phyloP scores from a whole-genome alignment of 2,797 vertebrate species.

The Enteromius anoplus region DNA sequence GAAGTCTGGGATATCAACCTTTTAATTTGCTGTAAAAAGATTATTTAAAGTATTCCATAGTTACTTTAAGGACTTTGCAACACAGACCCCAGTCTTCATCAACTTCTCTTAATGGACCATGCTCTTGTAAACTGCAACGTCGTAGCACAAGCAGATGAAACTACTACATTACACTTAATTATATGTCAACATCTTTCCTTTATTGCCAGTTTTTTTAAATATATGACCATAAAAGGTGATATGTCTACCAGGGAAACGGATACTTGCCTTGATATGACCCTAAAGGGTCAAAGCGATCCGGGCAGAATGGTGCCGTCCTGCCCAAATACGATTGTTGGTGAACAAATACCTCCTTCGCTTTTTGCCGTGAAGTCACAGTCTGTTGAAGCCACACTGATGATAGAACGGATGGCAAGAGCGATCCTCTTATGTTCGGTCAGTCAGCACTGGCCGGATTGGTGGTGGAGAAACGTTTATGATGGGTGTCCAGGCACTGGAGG shows the following conservation, averaged over 20 bases:
- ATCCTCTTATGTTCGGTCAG: conserved; percentile 51
- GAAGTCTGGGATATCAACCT: background rate
- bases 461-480: conserved; percentile 24
- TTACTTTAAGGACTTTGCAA: background rate
- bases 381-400: conserved; percentile 67
- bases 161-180: conserved; percentile 46
- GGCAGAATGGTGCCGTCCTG: conserved; percentile 25
- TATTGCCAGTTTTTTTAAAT: background rate
- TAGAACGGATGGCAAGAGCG: conserved; percentile 46
- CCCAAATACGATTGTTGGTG: conserved; percentile 60
- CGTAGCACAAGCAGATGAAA: conserved; percentile 6
- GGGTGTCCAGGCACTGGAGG: conserved; percentile 5
- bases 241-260: conserved; percentile 21
- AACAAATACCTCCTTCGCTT: conserved; percentile 54
- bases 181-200: conserved; percentile 40
- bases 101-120: background rate
- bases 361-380: conserved; percentile 71
- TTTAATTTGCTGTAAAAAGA: too few relatives aligned
- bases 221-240: conserved; percentile 70
- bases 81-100: background rate
- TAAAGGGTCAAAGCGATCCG: conserved; percentile 37
- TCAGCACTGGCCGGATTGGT: conserved; percentile 60
- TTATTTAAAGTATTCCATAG: background rate
- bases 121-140: background rate
- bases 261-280: conserved; percentile 40